phyloP scores from a whole-genome alignment of 1,140 invertebrate species.

The Steinernema feltiae region DNA sequence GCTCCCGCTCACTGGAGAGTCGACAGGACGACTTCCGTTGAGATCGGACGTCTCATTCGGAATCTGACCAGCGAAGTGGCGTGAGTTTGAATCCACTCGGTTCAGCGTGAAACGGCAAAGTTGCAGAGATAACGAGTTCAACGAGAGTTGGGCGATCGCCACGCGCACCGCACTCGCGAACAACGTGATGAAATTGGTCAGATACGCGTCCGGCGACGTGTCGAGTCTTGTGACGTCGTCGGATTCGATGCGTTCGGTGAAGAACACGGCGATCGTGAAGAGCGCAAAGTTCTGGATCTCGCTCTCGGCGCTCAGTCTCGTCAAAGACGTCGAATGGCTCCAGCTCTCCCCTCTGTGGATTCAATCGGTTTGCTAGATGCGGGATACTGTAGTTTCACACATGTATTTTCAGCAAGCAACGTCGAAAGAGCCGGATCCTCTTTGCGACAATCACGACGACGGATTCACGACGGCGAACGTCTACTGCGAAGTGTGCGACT shows the following conservation, averaged over 20 bases:
- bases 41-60: slow-evolving; percentile 42
- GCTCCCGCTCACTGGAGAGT: slow-evolving; percentile 61
- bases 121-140: slow-evolving; percentile 6
- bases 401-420: slow-evolving; percentile 66
- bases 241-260: slow-evolving; percentile 63
- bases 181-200: slow-evolving; percentile 77
- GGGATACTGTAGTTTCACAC: slow-evolving; percentile 33
- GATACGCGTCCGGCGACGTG: slow-evolving; percentile 67
- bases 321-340: slow-evolving; percentile 47
- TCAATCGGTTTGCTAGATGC: background rate
- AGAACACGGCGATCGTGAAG: slow-evolving; percentile 5
- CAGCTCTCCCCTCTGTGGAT: slow-evolving; percentile 67
- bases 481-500: slow-evolving; percentile 77
- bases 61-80: slow-evolving; percentile 30
- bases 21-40: slow-evolving; percentile 41
- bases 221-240: slow-evolving; percentile 70
- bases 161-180: slow-evolving; percentile 82
- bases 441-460: slow-evolving; percentile 93
- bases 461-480: slow-evolving; percentile 86
- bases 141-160: slow-evolving; percentile 69
- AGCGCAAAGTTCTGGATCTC: slow-evolving; percentile 73
- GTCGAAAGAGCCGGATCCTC: slow-evolving; percentile 59
- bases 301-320: slow-evolving; percentile 80
- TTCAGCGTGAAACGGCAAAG: background rate
- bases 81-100: slow-evolving; percentile 19